A percentile compares a stretch with the other conserved stretches of the same genome.
These are phyloP conservation scores for Chelonia mydas DNA, from an alignment of 2,797 vertebrate species.

Conservation along the genomic window DNA sequence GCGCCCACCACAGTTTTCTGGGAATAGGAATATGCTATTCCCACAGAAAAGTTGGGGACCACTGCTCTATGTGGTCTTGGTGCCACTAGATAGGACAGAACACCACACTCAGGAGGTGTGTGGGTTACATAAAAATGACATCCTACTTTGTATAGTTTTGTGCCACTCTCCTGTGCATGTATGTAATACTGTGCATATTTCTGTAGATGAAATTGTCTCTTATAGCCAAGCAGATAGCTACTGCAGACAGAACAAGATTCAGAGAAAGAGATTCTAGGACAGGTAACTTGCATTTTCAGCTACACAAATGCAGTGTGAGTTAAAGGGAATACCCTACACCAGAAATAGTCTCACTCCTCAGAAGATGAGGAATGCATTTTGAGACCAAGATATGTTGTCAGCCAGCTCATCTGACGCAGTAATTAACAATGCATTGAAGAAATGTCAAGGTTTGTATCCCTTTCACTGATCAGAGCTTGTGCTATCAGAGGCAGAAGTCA, in stretches of 20 bases:
- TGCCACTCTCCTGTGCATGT: conserved; percentile 4
- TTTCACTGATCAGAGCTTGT: conserved; percentile 34
- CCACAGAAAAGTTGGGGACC: too few species aligned
- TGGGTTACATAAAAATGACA: background rate
- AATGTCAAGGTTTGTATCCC: conserved; percentile 28
- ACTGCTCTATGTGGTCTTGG: background rate
- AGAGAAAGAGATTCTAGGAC: conserved; percentile 18
- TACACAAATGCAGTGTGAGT: background rate
- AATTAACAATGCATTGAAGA: background rate
- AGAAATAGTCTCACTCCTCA: background rate
- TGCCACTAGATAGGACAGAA: too few species aligned
- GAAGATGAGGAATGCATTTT: background rate
- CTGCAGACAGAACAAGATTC: conserved; percentile 8
- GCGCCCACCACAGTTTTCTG: too few species aligned
- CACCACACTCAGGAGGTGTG: too few species aligned
- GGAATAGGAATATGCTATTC: too few species aligned
- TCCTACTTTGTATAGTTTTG: background rate
- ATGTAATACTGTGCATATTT: background rate
- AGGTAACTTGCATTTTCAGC: conserved; percentile 16
- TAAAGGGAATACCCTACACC: background rate
- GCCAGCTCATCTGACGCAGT: background rate
- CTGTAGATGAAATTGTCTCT: conserved; percentile 38
- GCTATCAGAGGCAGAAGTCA: conserved; percentile 19
- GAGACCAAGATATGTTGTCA: background rate
- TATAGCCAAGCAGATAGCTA: conserved; percentile 10